Evolutionary conservation across 1,140 invertebrate species (phyloP).

Genomic region (Pemphigus obesinymphae): DNA sequence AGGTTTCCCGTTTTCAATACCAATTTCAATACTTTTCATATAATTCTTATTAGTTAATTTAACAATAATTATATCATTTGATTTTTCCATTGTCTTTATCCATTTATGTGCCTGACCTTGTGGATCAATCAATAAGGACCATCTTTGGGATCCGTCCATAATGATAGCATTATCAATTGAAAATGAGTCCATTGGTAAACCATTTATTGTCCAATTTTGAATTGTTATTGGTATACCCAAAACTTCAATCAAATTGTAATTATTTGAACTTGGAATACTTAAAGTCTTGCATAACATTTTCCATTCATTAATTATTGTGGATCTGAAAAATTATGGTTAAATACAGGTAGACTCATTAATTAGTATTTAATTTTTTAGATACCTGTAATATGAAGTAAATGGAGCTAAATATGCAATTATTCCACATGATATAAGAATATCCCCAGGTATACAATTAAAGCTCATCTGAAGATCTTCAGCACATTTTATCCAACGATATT

Average conservation of each 20-base stretch:
- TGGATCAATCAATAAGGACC: conserved; percentile 88
- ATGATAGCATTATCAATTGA: conserved; percentile 90
- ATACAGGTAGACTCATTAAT: neutral
- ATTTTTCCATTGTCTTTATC: conserved; percentile 86
- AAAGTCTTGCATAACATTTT: conserved; percentile 59
- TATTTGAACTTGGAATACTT: conserved; percentile 70
- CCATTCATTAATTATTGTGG: conserved; percentile 60
- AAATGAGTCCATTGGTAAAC: conserved; percentile 80
- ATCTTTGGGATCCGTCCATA: conserved; percentile 69
- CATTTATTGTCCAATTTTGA: conserved; percentile 82
- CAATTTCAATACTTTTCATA: conserved; percentile 75
- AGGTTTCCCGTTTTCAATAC: conserved; percentile 77
- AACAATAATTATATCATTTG: conserved; percentile 73
- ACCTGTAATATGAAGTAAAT: conserved; percentile 55
- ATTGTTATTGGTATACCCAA: conserved; percentile 82
- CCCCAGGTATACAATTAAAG: conserved; percentile 78
- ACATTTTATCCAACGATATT: conserved; percentile 73
- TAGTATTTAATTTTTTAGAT: neutral
- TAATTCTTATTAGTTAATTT: conserved; percentile 78
- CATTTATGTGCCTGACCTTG: conserved; percentile 89
- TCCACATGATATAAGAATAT: conserved; percentile 81
- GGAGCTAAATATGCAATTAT: conserved; percentile 84
- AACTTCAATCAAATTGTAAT: conserved; percentile 67
- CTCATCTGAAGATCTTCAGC: conserved; percentile 69
- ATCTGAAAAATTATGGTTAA: conserved; percentile 36